Evolutionary conservation across 1,140 invertebrate species (phyloP).

Genomic region (Bombus balteatus): DNA sequence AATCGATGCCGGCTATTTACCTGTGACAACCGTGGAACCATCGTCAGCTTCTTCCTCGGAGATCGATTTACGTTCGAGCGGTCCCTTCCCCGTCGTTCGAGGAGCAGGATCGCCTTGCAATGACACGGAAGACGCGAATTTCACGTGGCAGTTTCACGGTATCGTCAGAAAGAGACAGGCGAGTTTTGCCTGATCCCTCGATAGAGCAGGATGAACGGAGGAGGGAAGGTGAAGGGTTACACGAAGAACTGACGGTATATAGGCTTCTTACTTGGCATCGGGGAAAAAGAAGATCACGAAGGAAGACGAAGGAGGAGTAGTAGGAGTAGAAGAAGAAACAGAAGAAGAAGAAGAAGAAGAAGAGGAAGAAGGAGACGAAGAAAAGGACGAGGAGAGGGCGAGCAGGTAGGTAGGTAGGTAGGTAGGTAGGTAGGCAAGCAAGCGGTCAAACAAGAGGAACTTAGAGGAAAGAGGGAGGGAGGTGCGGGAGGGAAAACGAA

Average conservation of each 20-base stretch:
- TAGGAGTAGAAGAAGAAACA: not conserved
- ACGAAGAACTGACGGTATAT: constrained; percentile 57
- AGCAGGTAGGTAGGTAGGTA: constrained; percentile 50
- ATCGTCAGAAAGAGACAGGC: constrained; percentile 38
- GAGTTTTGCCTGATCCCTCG: constrained; percentile 20
- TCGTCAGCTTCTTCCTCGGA: constrained; percentile 26
- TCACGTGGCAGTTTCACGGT: constrained; percentile 63
- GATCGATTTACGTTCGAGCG: constrained; percentile 54
- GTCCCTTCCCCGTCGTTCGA: constrained; percentile 30
- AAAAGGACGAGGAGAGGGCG: constrained; percentile 13
- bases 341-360: constrained; percentile 25
- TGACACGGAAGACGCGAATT: constrained; percentile 73
- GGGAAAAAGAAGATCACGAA: constrained; percentile 55
- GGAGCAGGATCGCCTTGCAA: constrained; percentile 67
- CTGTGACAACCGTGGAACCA: constrained; percentile 42
- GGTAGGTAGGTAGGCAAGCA: constrained; percentile 54
- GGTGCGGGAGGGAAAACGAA: constrained; percentile 48
- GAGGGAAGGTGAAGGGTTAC: constrained; percentile 55
- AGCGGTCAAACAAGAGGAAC: constrained; percentile 57
- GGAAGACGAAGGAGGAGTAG: constrained; percentile 11
- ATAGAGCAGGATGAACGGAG: constrained; percentile 6
- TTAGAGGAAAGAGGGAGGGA: constrained; percentile 52
- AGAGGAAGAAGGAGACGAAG: constrained; percentile 14
- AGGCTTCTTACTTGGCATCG: constrained; percentile 65
- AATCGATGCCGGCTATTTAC: constrained; percentile 55